These are phyloP conservation scores for Myoxocephalus aenaeus DNA, from an alignment of 2,797 vertebrate species.

Conservation along the genomic window DNA sequence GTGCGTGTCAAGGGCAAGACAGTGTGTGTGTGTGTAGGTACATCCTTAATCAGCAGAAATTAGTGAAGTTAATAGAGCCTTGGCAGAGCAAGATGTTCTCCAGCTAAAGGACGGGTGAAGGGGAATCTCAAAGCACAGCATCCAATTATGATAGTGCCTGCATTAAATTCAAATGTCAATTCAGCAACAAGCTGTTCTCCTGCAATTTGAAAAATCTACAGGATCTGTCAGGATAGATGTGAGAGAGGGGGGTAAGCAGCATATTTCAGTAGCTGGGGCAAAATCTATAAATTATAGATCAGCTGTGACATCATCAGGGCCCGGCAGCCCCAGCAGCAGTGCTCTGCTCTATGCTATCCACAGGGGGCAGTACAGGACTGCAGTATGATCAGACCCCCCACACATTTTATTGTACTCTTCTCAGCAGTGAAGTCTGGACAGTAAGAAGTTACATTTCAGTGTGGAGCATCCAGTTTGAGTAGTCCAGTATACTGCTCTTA, in stretches of 20 bases:
- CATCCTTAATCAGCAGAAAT: conserved; percentile 39
- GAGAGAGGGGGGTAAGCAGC: neutral
- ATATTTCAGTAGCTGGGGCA: conserved; percentile 57
- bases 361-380: conserved; percentile 80
- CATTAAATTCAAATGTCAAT: conserved; percentile 37
- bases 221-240: conserved; percentile 8
- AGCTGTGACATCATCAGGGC: conserved; percentile 66
- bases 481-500: no score
- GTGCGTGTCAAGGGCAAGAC: neutral
- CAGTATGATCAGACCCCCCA: neutral
- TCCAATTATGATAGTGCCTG: conserved; percentile 24
- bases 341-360: conserved; percentile 75
- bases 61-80: conserved; percentile 4
- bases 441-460: conserved; percentile 16
- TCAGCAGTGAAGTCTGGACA: conserved; percentile 20
- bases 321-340: conserved; percentile 18
- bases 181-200: neutral
- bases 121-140: conserved; percentile 12
- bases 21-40: neutral
- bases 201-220: conserved; percentile 19
- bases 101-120: conserved; percentile 36
- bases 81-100: conserved; percentile 4
- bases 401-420: neutral
- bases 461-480: neutral
- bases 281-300: conserved; percentile 78